phyloP scores from a whole-genome alignment of 1,140 invertebrate genomes.

The Dinoponera quadriceps region DNA sequence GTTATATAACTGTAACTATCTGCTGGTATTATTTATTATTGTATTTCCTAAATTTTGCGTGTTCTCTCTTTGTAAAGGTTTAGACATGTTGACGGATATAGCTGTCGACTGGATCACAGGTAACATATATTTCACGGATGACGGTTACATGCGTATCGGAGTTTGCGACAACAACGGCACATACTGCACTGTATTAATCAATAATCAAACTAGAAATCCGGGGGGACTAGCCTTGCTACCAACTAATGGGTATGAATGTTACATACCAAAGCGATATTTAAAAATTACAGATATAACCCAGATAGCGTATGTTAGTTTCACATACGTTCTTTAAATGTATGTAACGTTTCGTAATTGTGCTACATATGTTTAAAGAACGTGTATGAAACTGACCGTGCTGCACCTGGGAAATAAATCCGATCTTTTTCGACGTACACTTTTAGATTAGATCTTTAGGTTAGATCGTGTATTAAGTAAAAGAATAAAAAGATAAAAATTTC shows the following conservation, averaged over 20 bases:
- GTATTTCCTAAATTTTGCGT: conserved; percentile 3
- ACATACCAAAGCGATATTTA: background rate
- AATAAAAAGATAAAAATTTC: background rate
- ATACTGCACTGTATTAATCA: conserved; percentile 88
- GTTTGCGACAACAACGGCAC: conserved; percentile 89
- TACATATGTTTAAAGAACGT: too few relatives aligned
- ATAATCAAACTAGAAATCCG: conserved; percentile 87
- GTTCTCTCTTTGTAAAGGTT: conserved; percentile 83
- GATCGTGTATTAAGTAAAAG: background rate
- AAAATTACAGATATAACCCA: background rate
- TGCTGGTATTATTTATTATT: background rate
- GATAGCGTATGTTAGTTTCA: too few relatives aligned
- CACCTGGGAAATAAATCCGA: too few relatives aligned
- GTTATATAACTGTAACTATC: too few relatives aligned
- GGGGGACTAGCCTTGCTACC: conserved; percentile 88
- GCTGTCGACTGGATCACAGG: conserved; percentile 93
- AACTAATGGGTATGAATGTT: conserved; percentile 86
- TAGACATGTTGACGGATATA: conserved; percentile 91
- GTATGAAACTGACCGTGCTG: too few relatives aligned
- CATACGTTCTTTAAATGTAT: too few relatives aligned
- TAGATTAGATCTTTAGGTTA: too few relatives aligned
- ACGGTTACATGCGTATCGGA: conserved; percentile 89
- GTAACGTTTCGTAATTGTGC: too few relatives aligned
- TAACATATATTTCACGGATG: conserved; percentile 94
- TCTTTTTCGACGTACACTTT: too few relatives aligned